phyloP scores from a whole-genome alignment of 2,888 invertebrate genomes.

The Elegia similella region DNA sequence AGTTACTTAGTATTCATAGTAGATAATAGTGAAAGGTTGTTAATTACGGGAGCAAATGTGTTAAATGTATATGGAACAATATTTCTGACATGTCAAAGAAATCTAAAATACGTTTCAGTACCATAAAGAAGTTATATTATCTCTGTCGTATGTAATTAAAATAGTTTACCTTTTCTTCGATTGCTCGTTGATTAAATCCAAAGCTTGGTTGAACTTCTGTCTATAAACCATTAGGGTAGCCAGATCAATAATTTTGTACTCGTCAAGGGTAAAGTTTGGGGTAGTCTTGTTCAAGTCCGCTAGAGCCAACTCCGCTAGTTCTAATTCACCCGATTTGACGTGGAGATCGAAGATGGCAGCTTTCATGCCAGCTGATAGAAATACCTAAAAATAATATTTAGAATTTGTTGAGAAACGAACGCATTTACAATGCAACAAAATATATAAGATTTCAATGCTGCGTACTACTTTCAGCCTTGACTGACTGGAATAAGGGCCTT shows the following conservation, averaged over 20 bases:
- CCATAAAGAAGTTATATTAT: no score
- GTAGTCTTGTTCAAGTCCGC: constrained; percentile 73
- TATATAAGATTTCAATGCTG: no score
- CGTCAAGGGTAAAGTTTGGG: constrained; percentile 83
- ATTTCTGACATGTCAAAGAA: no score
- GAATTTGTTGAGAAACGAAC: neutral
- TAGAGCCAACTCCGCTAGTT: constrained; percentile 75
- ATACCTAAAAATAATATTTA: constrained; percentile 50
- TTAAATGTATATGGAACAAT: no score
- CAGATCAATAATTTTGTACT: constrained; percentile 84
- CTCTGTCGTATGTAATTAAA: no score
- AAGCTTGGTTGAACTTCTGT: constrained; percentile 62
- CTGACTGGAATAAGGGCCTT: no score
- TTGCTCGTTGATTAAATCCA: constrained; percentile 74
- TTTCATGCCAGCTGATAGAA: constrained; percentile 85
- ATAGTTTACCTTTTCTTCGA: constrained; percentile 59
- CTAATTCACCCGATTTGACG: constrained; percentile 78
- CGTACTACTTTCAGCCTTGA: no score
- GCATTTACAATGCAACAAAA: no score
- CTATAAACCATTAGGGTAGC: constrained; percentile 81
- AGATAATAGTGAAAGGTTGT: no score
- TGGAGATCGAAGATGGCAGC: constrained; percentile 83
- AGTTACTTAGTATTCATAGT: no score
- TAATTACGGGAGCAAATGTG: no score
- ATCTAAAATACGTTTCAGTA: no score